Evolutionary conservation across 2,113 vertebrate genomes (phyloP), one percentile per base, ranked within the genome.

Genomic region (Periophthalmodon schlosseri): DNA sequence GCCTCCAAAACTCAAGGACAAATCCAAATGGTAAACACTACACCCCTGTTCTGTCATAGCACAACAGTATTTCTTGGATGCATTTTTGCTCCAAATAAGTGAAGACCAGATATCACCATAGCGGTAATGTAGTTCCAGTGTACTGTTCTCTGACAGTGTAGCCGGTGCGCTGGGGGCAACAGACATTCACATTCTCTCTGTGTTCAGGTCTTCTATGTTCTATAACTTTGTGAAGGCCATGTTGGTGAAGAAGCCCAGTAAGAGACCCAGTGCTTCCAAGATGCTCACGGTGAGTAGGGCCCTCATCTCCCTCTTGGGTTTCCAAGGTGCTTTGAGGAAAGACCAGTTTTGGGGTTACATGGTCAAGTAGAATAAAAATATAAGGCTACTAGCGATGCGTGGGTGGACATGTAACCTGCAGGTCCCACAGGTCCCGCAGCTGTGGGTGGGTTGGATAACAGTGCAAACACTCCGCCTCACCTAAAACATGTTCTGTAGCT

Each of bases 1-100:
- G 90, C 94, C 96, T 5, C 96, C 96, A 0, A 95, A 96, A 85
- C 91, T 97, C 65, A 97, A 95, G 86, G 96, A 97, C 69, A 97
- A 97, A 76, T 82, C 93, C 0, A 95, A 92, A 88, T 97, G 96
- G 96, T 97, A 78, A 91, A 57, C 16, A 14, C 20, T 23, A 9
- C 63, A 63, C 2, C 2, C 6, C 20, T 8, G 28, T 9, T 15
- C 6, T 36, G 8, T 36, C 18, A 63, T 15, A 33, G 14, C 1
- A 23, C 21, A 28, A 28, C 23, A 18, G 7, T 15, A 16, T 16
- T 34, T 23, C 34, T 23, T 12, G 2, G 9, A 12, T 57, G 54
- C 20, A 57, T 23, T 13, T 57, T 23, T 10, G 56, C 9, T 13
- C 56, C 0, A 2, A 44, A 44, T 10, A 44, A 44, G 39, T 44